A percentile compares a stretch with the other conserved stretches of the same genome.
Conservation (phyloP, 2,888 invertebrate genomes). For the Eulithis testata region DNA sequence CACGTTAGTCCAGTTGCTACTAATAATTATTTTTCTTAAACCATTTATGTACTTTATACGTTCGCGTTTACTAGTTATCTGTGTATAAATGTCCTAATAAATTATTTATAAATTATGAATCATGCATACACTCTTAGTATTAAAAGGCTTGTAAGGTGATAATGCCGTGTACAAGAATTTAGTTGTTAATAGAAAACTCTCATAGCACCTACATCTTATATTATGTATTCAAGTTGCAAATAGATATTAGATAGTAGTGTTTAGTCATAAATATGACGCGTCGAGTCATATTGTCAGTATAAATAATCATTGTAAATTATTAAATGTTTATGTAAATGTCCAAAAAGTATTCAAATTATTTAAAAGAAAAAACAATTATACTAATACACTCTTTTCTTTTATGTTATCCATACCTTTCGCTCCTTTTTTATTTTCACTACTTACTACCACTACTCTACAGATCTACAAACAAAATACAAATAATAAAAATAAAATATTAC, state of each 20-base stretch:
- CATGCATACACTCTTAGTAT: slow-evolving; percentile 84
- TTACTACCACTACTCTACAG: slow-evolving; percentile 16
- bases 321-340: slow-evolving; percentile 85
- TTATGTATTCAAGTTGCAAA: slow-evolving; percentile 76
- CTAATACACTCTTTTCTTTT: slow-evolving; percentile 76
- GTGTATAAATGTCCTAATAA: slow-evolving; percentile 79
- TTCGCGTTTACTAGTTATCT: slow-evolving; percentile 64
- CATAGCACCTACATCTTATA: slow-evolving; percentile 73
- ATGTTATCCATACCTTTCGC: slow-evolving; percentile 66
- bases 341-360: slow-evolving; percentile 85
- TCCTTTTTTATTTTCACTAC: slow-evolving; percentile 50
- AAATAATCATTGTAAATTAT: slow-evolving; percentile 85
- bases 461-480: not conserved
- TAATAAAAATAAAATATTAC: slow-evolving; percentile 24
- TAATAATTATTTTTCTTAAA: slow-evolving; percentile 56
- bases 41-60: slow-evolving; percentile 67
- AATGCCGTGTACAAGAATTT: slow-evolving; percentile 74
- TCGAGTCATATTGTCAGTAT: slow-evolving; percentile 82
- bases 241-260: slow-evolving; percentile 77
- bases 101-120: slow-evolving; percentile 81
- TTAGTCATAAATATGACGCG: slow-evolving; percentile 82
- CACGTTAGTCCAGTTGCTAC: slow-evolving; percentile 60
- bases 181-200: slow-evolving; percentile 79
- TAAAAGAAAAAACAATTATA: slow-evolving; percentile 82
- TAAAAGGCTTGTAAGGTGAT: slow-evolving; percentile 75